Conservation (phyloP, 2,797 vertebrate species). For the Nannoperca australis region DNA sequence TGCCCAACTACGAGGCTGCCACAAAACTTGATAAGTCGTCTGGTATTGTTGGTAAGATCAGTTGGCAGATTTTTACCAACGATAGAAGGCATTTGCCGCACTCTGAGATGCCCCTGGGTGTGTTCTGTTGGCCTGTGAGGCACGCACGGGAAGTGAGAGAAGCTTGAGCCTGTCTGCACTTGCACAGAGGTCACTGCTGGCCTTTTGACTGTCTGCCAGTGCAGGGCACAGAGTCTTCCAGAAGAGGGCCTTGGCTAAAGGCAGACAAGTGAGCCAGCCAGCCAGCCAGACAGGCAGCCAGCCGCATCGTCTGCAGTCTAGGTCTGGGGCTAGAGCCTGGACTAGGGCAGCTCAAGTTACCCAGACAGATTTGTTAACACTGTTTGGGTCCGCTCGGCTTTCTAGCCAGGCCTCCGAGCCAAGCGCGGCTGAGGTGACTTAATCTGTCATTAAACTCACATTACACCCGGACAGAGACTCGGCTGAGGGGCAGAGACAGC, state of each 20-base stretch:
- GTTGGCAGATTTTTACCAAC: conserved; percentile 30
- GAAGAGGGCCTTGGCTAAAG: conserved; percentile 81
- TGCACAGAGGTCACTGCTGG: conserved; percentile 76
- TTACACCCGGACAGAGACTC: conserved; percentile 84
- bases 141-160: conserved; percentile 56
- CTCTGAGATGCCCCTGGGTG: conserved; percentile 48
- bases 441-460: conserved; percentile 90
- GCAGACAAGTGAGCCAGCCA: conserved; percentile 69
- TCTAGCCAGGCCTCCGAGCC: conserved; percentile 82
- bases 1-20: conserved; percentile 34
- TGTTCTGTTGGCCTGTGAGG: conserved; percentile 43
- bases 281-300: conserved; percentile 79
- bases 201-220: conserved; percentile 78
- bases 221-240: conserved; percentile 80
- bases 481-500: conserved; percentile 80
- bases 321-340: conserved; percentile 78
- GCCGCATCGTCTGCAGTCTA: conserved; percentile 80
- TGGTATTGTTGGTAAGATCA: conserved; percentile 30
- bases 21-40: conserved; percentile 46
- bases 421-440: conserved; percentile 86
- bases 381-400: conserved; percentile 84
- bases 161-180: conserved; percentile 73
- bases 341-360: conserved; percentile 86
- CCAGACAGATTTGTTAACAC: conserved; percentile 90
- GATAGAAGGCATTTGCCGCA: conserved; percentile 33